Percentiles rank a stretch among this genome's conserved stretches.
Conservation (phyloP, 2,113 vertebrate species). For the Nettapus auritus region DNA sequence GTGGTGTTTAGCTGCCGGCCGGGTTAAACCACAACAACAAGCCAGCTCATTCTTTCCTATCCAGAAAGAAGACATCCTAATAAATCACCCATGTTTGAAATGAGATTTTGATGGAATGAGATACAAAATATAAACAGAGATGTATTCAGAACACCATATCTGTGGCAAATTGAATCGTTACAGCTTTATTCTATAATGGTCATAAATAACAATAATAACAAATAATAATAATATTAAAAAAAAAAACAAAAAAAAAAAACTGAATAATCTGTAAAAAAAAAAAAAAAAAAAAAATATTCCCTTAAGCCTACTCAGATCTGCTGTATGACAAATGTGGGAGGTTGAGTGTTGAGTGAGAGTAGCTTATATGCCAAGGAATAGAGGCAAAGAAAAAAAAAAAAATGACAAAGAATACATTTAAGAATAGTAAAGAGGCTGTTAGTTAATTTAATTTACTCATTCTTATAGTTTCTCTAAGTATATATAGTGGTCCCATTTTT, state of each 20-base stretch:
- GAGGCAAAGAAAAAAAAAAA: background rate
- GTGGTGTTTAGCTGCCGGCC: too few species aligned
- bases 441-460: background rate
- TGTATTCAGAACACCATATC: background rate
- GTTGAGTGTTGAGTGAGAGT: constrained; percentile 53
- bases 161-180: background rate
- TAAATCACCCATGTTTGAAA: background rate
- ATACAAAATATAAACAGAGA: background rate
- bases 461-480: background rate
- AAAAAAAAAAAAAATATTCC: constrained; percentile 4
- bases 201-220: background rate
- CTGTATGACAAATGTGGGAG: constrained; percentile 40
- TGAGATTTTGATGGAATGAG: background rate
- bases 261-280: too few species aligned
- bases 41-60: background rate
- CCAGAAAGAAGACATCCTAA: background rate
- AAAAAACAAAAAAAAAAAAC: too few species aligned
- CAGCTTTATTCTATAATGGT: background rate
- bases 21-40: too few species aligned
- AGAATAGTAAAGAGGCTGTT: background rate
- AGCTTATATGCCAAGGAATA: constrained; percentile 20
- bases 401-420: constrained; percentile 10
- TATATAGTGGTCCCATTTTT: background rate
- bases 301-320: constrained; percentile 32
- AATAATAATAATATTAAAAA: too few species aligned